Conservation (phyloP, 2,888 invertebrate genomes). For the Apamea anceps region DNA sequence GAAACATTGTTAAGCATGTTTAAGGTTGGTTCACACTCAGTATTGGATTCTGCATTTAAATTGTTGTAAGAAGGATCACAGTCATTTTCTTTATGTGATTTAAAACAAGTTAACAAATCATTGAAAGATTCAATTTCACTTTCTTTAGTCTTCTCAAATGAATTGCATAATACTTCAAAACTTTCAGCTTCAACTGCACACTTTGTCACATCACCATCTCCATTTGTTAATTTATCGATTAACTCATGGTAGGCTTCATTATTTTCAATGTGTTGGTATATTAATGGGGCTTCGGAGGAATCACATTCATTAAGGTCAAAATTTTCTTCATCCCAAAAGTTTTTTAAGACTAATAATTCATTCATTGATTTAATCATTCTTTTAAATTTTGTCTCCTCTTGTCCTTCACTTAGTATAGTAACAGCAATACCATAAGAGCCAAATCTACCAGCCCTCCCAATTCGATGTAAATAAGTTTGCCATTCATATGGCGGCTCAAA, state of each 20-base stretch:
- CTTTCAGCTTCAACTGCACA: slow-evolving; percentile 51
- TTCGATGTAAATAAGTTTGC: slow-evolving; percentile 97
- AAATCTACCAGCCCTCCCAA: slow-evolving; percentile 98
- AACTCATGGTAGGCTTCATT: slow-evolving; percentile 26
- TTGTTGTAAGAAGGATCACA: neutral
- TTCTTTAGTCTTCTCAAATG: slow-evolving; percentile 66
- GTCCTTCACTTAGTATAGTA: slow-evolving; percentile 92
- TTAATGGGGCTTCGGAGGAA: slow-evolving; percentile 1
- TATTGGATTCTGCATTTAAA: slow-evolving; percentile 1
- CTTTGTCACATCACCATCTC: slow-evolving; percentile 41
- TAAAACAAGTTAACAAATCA: slow-evolving; percentile 76
- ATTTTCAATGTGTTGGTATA: slow-evolving; percentile 6
- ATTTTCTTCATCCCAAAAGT: slow-evolving; percentile 77
- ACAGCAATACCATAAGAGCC: slow-evolving; percentile 96
- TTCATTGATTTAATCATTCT: slow-evolving; percentile 90
- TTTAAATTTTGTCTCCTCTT: slow-evolving; percentile 91
- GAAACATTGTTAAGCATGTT: neutral
- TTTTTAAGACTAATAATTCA: slow-evolving; percentile 75
- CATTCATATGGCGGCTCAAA: slow-evolving; percentile 95
- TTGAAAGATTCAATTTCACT: slow-evolving; percentile 73
- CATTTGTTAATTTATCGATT: slow-evolving; percentile 45
- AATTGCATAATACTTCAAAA: slow-evolving; percentile 65
- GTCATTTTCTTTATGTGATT: slow-evolving; percentile 54
- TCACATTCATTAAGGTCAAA: slow-evolving; percentile 54
- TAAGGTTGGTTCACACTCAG: neutral